Evolutionary conservation across 2,797 vertebrate species (phyloP).

Genomic region (Pampus argenteus): DNA sequence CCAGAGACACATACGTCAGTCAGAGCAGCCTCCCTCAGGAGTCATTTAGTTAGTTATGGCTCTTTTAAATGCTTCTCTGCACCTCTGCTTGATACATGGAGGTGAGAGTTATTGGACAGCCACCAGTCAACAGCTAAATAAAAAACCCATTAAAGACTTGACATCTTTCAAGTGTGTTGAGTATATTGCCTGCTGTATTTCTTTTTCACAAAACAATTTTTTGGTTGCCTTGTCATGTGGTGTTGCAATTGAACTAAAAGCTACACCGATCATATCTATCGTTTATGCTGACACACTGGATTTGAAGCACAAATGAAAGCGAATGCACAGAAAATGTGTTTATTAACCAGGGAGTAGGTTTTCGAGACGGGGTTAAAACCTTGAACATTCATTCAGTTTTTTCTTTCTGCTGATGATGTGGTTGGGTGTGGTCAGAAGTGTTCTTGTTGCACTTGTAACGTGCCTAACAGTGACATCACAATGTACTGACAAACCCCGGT

Average conservation of each 20-base stretch:
- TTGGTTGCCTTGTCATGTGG: constrained; percentile 1
- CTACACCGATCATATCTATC: not conserved
- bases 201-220: not conserved
- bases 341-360: not conserved
- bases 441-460: not conserved
- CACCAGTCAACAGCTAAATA: constrained; percentile 38
- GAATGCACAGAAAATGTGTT: not conserved
- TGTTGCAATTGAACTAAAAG: not conserved
- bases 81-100: constrained; percentile 50
- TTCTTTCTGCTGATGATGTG: not conserved
- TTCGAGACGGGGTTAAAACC: not conserved
- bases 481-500: not conserved
- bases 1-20: constrained; percentile 76
- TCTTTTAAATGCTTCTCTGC: constrained; percentile 67
- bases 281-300: not conserved
- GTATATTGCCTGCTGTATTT: not conserved
- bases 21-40: constrained; percentile 65
- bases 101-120: constrained; percentile 56
- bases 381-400: not conserved
- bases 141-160: constrained; percentile 32
- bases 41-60: constrained; percentile 70
- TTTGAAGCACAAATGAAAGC: not conserved
- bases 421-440: constrained; percentile 1
- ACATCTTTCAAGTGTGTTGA: constrained; percentile 8
- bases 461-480: not conserved